Percentiles rank a stretch among this genome's conserved stretches.
Evolutionary conservation across 1,140 invertebrate species (phyloP).

Genomic region (Tetragonula clypearis): DNA sequence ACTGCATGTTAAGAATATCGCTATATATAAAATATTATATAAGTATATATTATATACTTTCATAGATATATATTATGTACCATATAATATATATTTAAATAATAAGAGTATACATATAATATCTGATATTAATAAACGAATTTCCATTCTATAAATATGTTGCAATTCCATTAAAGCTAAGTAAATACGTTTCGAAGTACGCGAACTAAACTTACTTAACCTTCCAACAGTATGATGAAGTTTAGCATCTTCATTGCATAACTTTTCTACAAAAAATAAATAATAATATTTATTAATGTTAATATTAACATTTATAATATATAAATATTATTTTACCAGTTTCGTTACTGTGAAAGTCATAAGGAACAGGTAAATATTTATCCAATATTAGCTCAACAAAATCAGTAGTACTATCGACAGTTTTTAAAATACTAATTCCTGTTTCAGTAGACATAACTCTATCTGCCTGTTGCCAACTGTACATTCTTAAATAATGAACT

Average conservation of each 20-base stretch:
- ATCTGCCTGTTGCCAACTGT: slow-evolving; percentile 76
- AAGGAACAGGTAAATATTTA: slow-evolving; percentile 71
- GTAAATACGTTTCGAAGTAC: slow-evolving; percentile 71
- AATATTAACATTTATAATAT: background rate
- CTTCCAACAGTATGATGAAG: slow-evolving; percentile 74
- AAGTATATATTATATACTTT: background rate
- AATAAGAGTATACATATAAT: slow-evolving; percentile 61
- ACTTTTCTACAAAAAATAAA: slow-evolving; percentile 58
- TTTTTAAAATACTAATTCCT: slow-evolving; percentile 74
- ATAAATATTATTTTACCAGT: slow-evolving; percentile 57
- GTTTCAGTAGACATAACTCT: slow-evolving; percentile 75
- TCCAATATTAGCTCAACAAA: slow-evolving; percentile 72
- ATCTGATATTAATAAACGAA: slow-evolving; percentile 70
- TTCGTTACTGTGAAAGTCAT: slow-evolving; percentile 59
- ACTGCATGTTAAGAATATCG: background rate
- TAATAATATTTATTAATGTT: background rate
- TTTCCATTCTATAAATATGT: slow-evolving; percentile 77
- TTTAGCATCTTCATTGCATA: slow-evolving; percentile 72
- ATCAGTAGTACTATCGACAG: slow-evolving; percentile 72
- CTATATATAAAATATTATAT: background rate
- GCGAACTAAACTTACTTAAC: slow-evolving; percentile 72
- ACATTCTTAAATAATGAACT: slow-evolving; percentile 74
- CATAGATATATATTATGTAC: background rate
- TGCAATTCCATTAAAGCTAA: slow-evolving; percentile 71
- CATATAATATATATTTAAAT: background rate